A percentile compares a stretch with the other conserved stretches of the same genome.
Evolutionary conservation across 2,113 vertebrate genomes (phyloP).

Genomic region (Trochalopteron elliotii): DNA sequence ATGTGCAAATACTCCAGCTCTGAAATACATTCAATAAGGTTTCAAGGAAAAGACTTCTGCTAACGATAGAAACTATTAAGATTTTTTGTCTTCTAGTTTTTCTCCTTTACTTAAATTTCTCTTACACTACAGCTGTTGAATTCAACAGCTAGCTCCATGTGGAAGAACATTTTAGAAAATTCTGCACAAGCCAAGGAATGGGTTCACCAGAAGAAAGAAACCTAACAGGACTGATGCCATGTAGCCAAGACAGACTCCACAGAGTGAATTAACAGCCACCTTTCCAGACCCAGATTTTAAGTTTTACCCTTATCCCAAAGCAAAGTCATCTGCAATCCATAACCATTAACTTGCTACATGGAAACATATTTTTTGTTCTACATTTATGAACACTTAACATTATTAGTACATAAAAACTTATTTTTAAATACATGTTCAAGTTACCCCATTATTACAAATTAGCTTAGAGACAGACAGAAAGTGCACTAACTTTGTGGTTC

Average conservation of each 20-base stretch:
- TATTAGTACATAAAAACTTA: not conserved
- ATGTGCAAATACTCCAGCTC: not conserved
- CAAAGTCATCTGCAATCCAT: constrained; percentile 21
- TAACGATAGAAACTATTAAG: not conserved
- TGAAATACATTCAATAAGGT: not conserved
- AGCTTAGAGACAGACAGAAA: constrained; percentile 41
- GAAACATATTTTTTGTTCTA: not conserved
- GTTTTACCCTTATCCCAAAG: not conserved
- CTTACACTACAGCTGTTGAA: not conserved
- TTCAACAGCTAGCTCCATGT: not conserved
- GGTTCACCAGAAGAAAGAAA: not conserved
- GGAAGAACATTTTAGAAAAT: constrained; percentile 10
- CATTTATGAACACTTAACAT: not conserved
- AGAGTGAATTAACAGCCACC: not conserved
- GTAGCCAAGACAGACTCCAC: not conserved
- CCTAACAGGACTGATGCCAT: not conserved
- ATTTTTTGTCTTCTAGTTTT: not conserved
- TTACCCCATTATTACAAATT: not conserved
- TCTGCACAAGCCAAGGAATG: not conserved
- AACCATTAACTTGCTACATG: not conserved
- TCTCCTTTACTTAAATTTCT: not conserved
- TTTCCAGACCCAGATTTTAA: not conserved
- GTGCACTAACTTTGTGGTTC: constrained; percentile 95
- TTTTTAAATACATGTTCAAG: not conserved
- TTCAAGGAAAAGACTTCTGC: not conserved